A percentile compares a stretch with the other conserved stretches of the same genome.
Evolutionary conservation across 2,888 invertebrate genomes (phyloP).

Genomic region (Oscheius sp.): DNA sequence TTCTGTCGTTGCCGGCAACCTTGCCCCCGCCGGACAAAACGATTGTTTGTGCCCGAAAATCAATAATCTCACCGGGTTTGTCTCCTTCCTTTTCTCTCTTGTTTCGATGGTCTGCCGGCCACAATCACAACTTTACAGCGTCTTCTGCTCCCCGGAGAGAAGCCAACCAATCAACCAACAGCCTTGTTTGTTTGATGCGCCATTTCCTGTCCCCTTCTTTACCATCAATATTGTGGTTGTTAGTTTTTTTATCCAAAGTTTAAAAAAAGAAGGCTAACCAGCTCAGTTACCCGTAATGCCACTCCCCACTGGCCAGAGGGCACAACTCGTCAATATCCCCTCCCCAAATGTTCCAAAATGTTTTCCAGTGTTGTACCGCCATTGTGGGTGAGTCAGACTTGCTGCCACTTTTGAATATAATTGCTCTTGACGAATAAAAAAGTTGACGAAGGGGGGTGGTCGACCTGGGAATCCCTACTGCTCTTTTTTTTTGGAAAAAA

Average conservation of each 20-base stretch:
- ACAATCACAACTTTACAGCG: neutral
- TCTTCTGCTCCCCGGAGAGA: neutral
- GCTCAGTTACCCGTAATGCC: neutral
- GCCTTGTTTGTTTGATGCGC: neutral
- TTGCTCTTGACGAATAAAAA: neutral
- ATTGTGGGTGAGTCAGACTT: constrained; percentile 32
- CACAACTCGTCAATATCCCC: neutral
- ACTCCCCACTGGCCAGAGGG: constrained; percentile 1
- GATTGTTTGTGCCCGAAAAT: constrained; percentile 32
- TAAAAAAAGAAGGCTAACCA: neutral
- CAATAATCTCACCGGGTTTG: constrained; percentile 13
- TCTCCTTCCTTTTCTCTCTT: neutral
- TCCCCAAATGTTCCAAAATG: neutral
- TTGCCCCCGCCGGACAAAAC: constrained; percentile 15
- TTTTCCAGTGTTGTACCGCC: constrained; percentile 27
- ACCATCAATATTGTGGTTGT: neutral
- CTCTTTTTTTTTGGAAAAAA: neutral
- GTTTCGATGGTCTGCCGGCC: neutral
- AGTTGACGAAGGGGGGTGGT: neutral
- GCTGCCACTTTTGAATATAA: neutral
- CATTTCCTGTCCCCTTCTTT: neutral
- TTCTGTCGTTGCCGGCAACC: neutral
- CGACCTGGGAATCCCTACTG: neutral
- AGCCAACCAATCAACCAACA: neutral
- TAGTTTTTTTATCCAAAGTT: neutral